Percentiles rank a stretch among this genome's conserved stretches.
Evolutionary conservation across 2,888 invertebrate species (phyloP).

Genomic region (Agonum fuliginosum): DNA sequence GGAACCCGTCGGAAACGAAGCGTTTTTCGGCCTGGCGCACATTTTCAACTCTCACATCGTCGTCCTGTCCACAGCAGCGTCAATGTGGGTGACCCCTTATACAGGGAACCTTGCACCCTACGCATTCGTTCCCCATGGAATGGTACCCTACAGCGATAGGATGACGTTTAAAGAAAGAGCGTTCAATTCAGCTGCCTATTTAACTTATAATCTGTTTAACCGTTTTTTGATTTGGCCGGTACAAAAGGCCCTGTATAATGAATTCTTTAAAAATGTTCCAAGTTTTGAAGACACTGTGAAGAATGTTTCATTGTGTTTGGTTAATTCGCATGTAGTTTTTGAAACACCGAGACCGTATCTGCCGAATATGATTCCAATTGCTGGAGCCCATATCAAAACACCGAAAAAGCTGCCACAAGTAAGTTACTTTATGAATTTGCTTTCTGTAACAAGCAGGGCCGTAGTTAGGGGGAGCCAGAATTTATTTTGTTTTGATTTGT

Average conservation of each 20-base stretch:
- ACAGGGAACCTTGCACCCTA: conserved; percentile 68
- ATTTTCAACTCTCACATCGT: conserved; percentile 69
- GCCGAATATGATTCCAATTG: conserved; percentile 56
- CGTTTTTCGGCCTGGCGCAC: conserved; percentile 68
- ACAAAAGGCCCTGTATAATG: conserved; percentile 60
- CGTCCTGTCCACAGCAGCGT: conserved; percentile 66
- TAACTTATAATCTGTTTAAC: conserved; percentile 45
- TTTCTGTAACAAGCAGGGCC: not conserved
- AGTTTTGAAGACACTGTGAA: conserved; percentile 60
- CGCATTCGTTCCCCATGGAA: conserved; percentile 67
- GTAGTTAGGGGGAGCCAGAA: too few relatives aligned
- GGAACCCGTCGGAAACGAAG: conserved; percentile 68
- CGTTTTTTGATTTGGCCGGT: conserved; percentile 53
- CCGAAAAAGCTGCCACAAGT: conserved; percentile 48
- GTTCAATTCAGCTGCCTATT: conserved; percentile 64
- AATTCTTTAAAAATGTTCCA: conserved; percentile 63
- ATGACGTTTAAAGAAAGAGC: conserved; percentile 69
- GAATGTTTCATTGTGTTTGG: conserved; percentile 10
- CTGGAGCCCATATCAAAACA: conserved; percentile 25
- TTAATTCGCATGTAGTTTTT: conserved; percentile 33
- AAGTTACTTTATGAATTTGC: not conserved
- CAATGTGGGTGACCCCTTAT: conserved; percentile 64
- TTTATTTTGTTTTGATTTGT: too few relatives aligned
- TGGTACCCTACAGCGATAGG: conserved; percentile 65
- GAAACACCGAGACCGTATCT: conserved; percentile 52